Evolutionary conservation across 1,140 invertebrate species (phyloP).

Genomic region (Lepidurus arcticus): DNA sequence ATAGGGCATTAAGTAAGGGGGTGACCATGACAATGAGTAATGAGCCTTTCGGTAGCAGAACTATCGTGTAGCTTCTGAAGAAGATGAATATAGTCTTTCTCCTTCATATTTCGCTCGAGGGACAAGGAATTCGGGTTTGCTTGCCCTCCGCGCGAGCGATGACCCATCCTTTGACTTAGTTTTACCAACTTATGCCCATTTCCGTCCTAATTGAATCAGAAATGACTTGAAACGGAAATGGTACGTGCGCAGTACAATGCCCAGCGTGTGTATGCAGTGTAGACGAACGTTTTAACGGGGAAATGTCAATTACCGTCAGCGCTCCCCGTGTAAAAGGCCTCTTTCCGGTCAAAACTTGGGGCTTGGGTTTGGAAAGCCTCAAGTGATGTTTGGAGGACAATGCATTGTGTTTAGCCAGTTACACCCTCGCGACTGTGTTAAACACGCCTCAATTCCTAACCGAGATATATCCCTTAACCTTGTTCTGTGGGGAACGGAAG

Average conservation of each 20-base stretch:
- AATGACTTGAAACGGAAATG: conserved; percentile 9
- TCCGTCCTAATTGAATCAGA: background rate
- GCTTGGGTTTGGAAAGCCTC: too few species aligned
- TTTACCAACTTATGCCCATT: background rate
- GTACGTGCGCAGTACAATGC: conserved; percentile 3
- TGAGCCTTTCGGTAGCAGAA: background rate
- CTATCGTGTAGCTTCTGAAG: background rate
- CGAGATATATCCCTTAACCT: too few species aligned
- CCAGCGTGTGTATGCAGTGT: background rate
- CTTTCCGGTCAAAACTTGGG: too few species aligned
- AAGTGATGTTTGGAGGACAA: too few species aligned
- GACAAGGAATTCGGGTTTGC: background rate
- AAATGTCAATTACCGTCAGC: background rate
- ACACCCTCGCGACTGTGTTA: too few species aligned
- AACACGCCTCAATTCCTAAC: too few species aligned
- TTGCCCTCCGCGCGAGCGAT: background rate
- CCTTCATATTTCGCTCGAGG: background rate
- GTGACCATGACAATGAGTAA: conserved; percentile 5
- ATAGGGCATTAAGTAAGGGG: background rate
- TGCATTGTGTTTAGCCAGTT: too few species aligned
- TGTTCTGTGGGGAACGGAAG: background rate
- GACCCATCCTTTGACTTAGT: background rate
- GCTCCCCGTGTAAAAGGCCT: background rate
- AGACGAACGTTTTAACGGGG: background rate
- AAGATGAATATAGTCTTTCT: background rate